Evolutionary conservation across 2,888 invertebrate genomes (phyloP), one percentile per base, ranked within the genome.

Genomic region (Conistra vaccinii): DNA sequence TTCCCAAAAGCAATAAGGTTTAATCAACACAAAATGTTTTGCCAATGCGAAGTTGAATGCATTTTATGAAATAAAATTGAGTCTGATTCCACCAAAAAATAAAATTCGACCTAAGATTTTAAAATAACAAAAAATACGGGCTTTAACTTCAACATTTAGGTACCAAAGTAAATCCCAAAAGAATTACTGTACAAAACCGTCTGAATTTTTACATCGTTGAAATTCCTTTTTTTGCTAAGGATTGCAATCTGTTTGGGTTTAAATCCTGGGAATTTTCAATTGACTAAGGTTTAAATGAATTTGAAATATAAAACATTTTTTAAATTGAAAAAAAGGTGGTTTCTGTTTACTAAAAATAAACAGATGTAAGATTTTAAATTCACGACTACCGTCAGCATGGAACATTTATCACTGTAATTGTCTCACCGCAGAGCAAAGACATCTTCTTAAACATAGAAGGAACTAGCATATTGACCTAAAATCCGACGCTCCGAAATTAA

Each of bases 221-320:
- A 76, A 45, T 74, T 57, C 3, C 14, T 48, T 48, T 74, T 74
- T 65, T 65, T 29, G 26, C 29, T 29, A 35, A 35, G 26, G n/a
- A 76, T 29, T 45, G 1, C 29, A 48, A 77, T 58, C 14, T n/a
- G 29, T 67, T 67, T 32, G 20, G 29, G 39, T 57, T 57, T 39
- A n/a, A 76, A 48, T 14, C 35, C 20, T 48, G 10, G 7, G 20
- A 48, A 35, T 77, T 67, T 77, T 17, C 45, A 45, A 35, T 35
- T 57, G 55, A 77, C 77, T 29, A 66, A 57, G 2, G 14, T 39
- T 55, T 20, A 57, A 35, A 57, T 55, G 3, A 14, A 26, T 29
- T 70, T 42, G 0, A 29, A 7, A 9, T 10, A n/a, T 6, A n/a
- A 29, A 39, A 39, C 14, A n/a, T 29, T 29, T 48, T 69, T 23